Evolutionary conservation across 2,888 invertebrate species (phyloP).

Genomic region (Aproaerema taeniolella): DNA sequence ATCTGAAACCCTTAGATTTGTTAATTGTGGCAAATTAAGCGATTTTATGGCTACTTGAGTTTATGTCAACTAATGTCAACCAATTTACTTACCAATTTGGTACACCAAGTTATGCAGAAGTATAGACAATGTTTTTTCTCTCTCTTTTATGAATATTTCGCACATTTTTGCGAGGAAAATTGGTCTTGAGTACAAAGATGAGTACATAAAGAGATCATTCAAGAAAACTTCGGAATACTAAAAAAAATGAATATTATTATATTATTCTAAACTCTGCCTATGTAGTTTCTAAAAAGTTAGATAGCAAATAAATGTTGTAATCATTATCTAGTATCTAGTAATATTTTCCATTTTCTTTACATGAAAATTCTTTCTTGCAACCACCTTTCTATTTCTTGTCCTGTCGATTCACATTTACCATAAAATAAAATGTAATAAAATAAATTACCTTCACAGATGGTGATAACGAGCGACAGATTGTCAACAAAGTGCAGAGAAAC

Average conservation of each 20-base stretch:
- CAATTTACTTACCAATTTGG: constrained; percentile 13
- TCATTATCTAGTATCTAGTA: too few relatives aligned
- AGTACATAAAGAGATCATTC: constrained; percentile 39
- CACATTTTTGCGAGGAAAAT: constrained; percentile 39
- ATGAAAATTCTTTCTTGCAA: too few relatives aligned
- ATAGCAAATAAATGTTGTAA: too few relatives aligned
- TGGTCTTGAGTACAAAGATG: constrained; percentile 36
- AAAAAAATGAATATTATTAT: background rate
- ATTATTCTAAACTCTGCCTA: background rate
- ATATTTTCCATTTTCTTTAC: too few relatives aligned
- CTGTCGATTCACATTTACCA: too few relatives aligned
- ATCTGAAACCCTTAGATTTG: too few relatives aligned
- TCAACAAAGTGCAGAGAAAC: constrained; percentile 41
- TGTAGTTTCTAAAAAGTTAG: too few relatives aligned
- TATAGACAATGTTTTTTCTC: constrained; percentile 32
- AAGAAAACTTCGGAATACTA: constrained; percentile 29
- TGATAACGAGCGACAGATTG: constrained; percentile 45
- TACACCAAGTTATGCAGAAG: constrained; percentile 35
- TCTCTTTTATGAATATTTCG: constrained; percentile 36
- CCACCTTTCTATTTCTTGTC: background rate
- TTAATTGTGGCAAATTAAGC: too few relatives aligned
- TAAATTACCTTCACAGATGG: constrained; percentile 41
- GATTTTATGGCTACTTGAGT: too few relatives aligned
- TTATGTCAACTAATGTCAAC: too few relatives aligned
- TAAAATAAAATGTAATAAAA: too few relatives aligned